Conservation (phyloP, 2,113 vertebrate species). For the Sebastes schlegelii region DNA sequence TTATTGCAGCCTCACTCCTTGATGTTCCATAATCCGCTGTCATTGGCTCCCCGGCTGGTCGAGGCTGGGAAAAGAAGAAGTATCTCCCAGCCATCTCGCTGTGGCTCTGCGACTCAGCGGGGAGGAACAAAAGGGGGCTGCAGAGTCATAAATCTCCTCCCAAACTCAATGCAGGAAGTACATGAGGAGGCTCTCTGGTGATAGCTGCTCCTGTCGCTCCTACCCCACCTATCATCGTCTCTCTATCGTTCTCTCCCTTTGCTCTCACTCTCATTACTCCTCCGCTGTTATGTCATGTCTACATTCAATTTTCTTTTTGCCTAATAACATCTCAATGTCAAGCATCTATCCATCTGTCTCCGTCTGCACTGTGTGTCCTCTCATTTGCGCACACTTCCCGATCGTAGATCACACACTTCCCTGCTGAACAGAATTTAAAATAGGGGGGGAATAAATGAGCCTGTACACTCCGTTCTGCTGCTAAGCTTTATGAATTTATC, state of each 20-base stretch:
- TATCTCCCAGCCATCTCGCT: constrained; percentile 31
- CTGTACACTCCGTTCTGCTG: neutral
- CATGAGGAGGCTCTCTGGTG: constrained; percentile 35
- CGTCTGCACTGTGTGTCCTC: neutral
- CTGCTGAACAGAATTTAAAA: neutral
- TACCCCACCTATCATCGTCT: constrained; percentile 51
- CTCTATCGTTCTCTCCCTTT: constrained; percentile 33
- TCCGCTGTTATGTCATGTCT: constrained; percentile 30
- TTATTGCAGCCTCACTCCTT: constrained; percentile 59
- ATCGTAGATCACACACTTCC: neutral
- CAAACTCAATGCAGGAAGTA: constrained; percentile 61
- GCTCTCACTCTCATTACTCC: constrained; percentile 36
- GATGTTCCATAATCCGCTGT: constrained; percentile 65
- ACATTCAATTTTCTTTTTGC: constrained; percentile 43
- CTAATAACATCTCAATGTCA: constrained; percentile 50
- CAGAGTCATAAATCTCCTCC: constrained; percentile 70
- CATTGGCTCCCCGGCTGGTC: constrained; percentile 32
- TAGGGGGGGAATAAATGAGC: constrained; percentile 6
- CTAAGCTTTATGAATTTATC: neutral
- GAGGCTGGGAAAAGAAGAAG: constrained; percentile 15
- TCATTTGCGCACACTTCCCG: neutral
- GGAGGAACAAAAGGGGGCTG: constrained; percentile 29
- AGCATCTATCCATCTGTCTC: constrained; percentile 9
- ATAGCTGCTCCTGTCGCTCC: constrained; percentile 35
- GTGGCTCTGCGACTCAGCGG: constrained; percentile 15